Conservation (phyloP, 1,140 invertebrate species). For the Vanessa atalanta region DNA sequence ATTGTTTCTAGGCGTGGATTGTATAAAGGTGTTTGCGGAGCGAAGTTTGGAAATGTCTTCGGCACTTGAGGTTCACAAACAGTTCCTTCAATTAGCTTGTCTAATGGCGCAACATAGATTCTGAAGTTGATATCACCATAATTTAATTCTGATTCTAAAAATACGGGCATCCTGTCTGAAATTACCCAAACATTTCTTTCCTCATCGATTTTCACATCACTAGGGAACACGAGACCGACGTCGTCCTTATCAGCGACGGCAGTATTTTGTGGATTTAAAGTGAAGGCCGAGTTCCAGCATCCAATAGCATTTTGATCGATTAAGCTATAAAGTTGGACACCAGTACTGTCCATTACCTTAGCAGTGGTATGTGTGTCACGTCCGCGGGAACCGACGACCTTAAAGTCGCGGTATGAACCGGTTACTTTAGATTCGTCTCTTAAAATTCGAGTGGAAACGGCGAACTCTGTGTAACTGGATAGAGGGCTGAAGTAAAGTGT, state of each 20-base stretch:
- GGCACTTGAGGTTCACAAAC: slow-evolving; percentile 82
- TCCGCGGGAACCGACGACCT: slow-evolving; percentile 85
- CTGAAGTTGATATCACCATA: slow-evolving; percentile 90
- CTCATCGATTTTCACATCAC: slow-evolving; percentile 88
- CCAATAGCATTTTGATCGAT: slow-evolving; percentile 90
- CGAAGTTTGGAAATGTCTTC: neutral
- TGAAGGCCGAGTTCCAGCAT: slow-evolving; percentile 87
- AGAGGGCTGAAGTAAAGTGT: slow-evolving; percentile 89
- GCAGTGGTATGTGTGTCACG: slow-evolving; percentile 86
- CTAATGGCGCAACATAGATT: slow-evolving; percentile 85
- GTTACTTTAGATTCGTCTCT: slow-evolving; percentile 84
- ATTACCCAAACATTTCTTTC: slow-evolving; percentile 87
- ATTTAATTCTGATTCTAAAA: slow-evolving; percentile 86
- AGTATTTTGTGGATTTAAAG: slow-evolving; percentile 85
- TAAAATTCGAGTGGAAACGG: slow-evolving; percentile 87
- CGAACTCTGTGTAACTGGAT: slow-evolving; percentile 88
- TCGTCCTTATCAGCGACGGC: slow-evolving; percentile 88
- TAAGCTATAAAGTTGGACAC: slow-evolving; percentile 88
- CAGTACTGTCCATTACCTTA: slow-evolving; percentile 86
- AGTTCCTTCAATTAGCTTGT: slow-evolving; percentile 84
- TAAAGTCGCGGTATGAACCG: slow-evolving; percentile 87
- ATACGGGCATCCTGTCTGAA: slow-evolving; percentile 90
- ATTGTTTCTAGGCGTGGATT: slow-evolving; percentile 22
- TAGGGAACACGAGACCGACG: slow-evolving; percentile 87
- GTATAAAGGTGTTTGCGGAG: slow-evolving; percentile 13